Evolutionary conservation across 2,888 invertebrate species (phyloP), one percentile per base, ranked within the genome.

Genomic region (Caenorhabditis sinica): DNA sequence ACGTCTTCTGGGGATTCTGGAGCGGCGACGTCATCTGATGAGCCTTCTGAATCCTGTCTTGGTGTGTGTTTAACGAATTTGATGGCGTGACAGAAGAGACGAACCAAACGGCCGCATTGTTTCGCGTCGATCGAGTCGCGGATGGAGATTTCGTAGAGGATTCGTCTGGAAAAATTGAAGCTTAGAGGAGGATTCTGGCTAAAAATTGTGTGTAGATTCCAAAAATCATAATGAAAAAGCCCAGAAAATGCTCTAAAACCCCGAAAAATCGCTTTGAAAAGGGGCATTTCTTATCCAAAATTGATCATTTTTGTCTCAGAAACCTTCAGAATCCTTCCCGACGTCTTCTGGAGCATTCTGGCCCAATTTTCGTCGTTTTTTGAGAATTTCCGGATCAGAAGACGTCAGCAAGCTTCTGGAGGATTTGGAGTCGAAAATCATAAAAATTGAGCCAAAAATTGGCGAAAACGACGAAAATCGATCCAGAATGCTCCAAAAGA

Each of bases 71-170:
- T 15, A 30, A 43, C 61, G 65, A 80, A 83, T 8, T 30, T 49
- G 11, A 80, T 28, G n/a, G 80, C 63, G 63, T 80, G 71, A 40
- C 80, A 83, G 74, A 83, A 79, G 33, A 83, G 63, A 17, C 83
- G 73, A 8, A 65, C 45, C 40, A 60, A 63, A 45, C 74, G 74
- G 23, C 83, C 83, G 15, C 68, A 71, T 23, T 74, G 79, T 25
- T 63, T 61, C 36, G 83, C 63, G 49, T 69, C 71, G 36, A 79
- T 40, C 9, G 45, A 28, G 8, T 69, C 71, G 28, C 68, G 83
- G 2, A 23, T 33, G 1, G 69, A 56, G 0, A 83, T 23, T 58
- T 83, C 83, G 15, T 36, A 43, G 13, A 83, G 49, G 30, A 79
- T 74, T 56, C 79, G 40, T 23, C 77, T 77, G 68, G 28, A 72